Evolutionary conservation across 2,888 invertebrate genomes (phyloP).

Genomic region (Odontothrips loti): DNA sequence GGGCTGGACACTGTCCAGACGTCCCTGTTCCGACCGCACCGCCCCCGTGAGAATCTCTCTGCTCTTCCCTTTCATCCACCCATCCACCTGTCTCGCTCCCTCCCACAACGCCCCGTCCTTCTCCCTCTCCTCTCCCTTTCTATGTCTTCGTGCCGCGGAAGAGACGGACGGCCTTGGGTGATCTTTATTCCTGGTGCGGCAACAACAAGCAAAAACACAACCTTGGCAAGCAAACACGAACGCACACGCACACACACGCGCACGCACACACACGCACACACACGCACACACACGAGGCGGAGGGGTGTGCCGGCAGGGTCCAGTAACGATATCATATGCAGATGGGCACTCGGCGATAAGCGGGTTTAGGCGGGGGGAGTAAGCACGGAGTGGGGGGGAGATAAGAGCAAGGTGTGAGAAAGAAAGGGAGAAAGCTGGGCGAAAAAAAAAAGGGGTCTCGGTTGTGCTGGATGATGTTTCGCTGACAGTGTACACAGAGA

Average conservation of each 20-base stretch:
- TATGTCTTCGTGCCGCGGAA: too few species aligned
- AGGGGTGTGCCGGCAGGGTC: neutral
- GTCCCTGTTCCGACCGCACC: neutral
- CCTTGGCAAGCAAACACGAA: too few species aligned
- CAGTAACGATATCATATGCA: slow-evolving; percentile 24
- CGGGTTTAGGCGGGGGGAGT: neutral
- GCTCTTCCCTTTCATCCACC: neutral
- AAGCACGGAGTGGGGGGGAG: too few species aligned
- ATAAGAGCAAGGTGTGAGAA: too few species aligned
- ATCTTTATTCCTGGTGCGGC: too few species aligned
- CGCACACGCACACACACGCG: neutral
- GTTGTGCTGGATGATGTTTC: too few species aligned
- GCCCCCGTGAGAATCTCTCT: too few species aligned
- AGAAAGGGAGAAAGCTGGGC: neutral
- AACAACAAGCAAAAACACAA: too few species aligned
- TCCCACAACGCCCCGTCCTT: neutral
- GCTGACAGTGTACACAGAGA: neutral
- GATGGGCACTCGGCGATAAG: slow-evolving; percentile 10
- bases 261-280: neutral
- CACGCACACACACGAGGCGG: neutral
- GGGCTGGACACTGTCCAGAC: neutral
- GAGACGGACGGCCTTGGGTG: too few species aligned
- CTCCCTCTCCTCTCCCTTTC: neutral
- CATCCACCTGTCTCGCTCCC: too few species aligned
- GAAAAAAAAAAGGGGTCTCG: neutral